phyloP scores from a whole-genome alignment of 2,888 invertebrate genomes.

The Arctia plantaginis region DNA sequence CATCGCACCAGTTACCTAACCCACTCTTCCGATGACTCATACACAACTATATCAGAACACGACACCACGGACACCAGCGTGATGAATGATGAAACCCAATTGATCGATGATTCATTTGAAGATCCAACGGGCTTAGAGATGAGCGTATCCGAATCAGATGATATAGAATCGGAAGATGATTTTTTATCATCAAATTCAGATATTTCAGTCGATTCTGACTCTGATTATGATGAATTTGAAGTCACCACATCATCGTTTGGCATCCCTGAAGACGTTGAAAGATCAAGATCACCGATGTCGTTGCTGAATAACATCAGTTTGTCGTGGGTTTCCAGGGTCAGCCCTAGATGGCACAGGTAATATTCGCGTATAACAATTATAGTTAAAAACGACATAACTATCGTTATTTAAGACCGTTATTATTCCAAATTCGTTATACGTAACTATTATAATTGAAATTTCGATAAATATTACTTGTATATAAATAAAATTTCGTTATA shows the following conservation, averaged over 20 bases:
- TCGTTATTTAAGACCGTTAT: neutral
- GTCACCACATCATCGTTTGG: slow-evolving; percentile 56
- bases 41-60: slow-evolving; percentile 68
- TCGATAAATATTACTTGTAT: neutral
- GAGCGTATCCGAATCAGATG: slow-evolving; percentile 4
- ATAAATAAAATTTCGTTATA: neutral
- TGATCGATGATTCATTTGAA: neutral
- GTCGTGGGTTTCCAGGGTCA: slow-evolving; percentile 10
- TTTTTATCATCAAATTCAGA: neutral
- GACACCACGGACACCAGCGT: slow-evolving; percentile 75
- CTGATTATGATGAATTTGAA: slow-evolving; percentile 54
- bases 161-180: slow-evolving; percentile 4
- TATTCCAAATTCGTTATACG: neutral
- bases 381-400: neutral
- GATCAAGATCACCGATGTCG: slow-evolving; percentile 18
- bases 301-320: slow-evolving; percentile 20
- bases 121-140: neutral
- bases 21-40: slow-evolving; percentile 53
- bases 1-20: slow-evolving; percentile 20
- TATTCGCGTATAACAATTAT: slow-evolving; percentile 16
- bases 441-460: neutral
- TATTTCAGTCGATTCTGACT: slow-evolving; percentile 5
- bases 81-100: slow-evolving; percentile 33
- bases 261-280: slow-evolving; percentile 43
- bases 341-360: slow-evolving; percentile 33